Conservation (phyloP, 1,140 invertebrate genomes). For the Drosophila bocki region DNA sequence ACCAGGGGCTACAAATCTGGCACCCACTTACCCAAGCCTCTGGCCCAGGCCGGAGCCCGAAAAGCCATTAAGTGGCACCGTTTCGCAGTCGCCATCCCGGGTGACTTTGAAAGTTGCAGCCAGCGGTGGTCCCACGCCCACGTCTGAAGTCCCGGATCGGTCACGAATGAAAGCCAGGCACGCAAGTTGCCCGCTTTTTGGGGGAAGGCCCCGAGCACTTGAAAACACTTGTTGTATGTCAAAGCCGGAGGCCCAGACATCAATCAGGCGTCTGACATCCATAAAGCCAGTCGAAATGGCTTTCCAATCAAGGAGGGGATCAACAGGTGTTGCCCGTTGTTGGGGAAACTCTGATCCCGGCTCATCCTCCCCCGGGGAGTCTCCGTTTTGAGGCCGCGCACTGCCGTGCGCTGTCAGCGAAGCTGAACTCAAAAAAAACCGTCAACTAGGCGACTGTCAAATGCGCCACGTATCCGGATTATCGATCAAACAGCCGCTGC, state of each 20-base stretch:
- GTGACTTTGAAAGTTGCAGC: constrained; percentile 73
- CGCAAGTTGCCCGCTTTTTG: constrained; percentile 49
- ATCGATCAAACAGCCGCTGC: constrained; percentile 77
- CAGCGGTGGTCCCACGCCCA: constrained; percentile 30
- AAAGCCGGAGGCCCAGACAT: constrained; percentile 52
- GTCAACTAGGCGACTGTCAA: constrained; percentile 82
- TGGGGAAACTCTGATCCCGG: constrained; percentile 12
- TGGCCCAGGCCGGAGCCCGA: constrained; percentile 6
- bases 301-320: constrained; percentile 56
- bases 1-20: constrained; percentile 47
- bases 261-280: constrained; percentile 65
- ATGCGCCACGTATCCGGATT: constrained; percentile 72
- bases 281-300: constrained; percentile 31
- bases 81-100: constrained; percentile 45
- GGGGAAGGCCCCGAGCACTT: constrained; percentile 53
- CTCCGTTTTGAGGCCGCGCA: constrained; percentile 2
- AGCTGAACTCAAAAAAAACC: constrained; percentile 78
- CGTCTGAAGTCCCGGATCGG: constrained; percentile 22
- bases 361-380: background rate
- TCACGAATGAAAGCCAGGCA: constrained; percentile 65
- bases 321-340: constrained; percentile 58
- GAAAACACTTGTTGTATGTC: constrained; percentile 78
- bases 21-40: constrained; percentile 50
- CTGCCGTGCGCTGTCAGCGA: constrained; percentile 48
- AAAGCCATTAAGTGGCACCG: constrained; percentile 61